phyloP scores from a whole-genome alignment of 2,113 vertebrate species.

The Archocentrus centrarchus region DNA sequence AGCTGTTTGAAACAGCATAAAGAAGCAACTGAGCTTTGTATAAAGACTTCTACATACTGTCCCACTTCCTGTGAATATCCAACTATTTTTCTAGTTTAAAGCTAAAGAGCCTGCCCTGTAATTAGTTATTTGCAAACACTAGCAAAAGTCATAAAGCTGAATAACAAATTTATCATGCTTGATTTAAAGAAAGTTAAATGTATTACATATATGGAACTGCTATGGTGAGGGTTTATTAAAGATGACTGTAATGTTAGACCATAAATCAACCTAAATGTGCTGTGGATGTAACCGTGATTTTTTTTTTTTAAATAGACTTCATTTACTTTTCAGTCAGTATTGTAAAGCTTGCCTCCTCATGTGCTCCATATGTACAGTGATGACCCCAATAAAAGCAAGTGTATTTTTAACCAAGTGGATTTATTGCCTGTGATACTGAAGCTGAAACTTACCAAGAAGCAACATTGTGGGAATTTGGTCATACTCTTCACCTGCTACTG shows the following conservation, averaged over 20 bases:
- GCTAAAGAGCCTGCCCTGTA: constrained; percentile 38
- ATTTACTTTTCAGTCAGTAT: constrained; percentile 24
- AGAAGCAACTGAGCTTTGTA: constrained; percentile 20
- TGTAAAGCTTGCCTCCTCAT: constrained; percentile 45
- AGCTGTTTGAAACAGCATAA: constrained; percentile 22
- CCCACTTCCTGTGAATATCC: constrained; percentile 68
- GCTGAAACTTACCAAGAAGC: neutral
- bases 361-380: constrained; percentile 41
- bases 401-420: constrained; percentile 70
- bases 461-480: neutral
- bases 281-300: neutral
- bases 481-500: neutral
- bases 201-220: neutral
- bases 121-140: neutral
- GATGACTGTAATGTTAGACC: constrained; percentile 24
- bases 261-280: constrained; percentile 10
- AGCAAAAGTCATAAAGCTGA: neutral
- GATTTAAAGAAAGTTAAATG: constrained; percentile 8
- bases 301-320: constrained; percentile 37
- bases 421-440: neutral
- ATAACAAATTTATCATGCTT: constrained; percentile 15
- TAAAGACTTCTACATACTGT: constrained; percentile 60
- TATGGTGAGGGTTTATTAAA: neutral
- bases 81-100: constrained; percentile 50
- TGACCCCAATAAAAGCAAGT: constrained; percentile 74